Base-by-base conservation (phyloP, 2,797 vertebrate genomes). In the Chromis chromis region DNA sequence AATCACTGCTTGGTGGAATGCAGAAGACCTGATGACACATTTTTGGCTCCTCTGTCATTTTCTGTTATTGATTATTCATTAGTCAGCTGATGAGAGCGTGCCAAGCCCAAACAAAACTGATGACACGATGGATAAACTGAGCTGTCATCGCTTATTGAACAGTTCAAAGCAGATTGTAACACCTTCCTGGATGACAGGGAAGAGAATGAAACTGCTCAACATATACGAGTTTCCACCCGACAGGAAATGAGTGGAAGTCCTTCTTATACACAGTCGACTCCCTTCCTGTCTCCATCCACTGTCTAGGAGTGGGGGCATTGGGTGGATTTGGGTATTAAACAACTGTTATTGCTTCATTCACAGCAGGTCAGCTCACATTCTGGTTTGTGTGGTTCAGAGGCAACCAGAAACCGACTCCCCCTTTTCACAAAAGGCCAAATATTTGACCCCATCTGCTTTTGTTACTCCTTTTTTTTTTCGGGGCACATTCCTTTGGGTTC, bases 231-330 rank as follows among this genome's bases (percentile, higher is more conserved):
- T 83, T 88, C 79, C 82, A 75, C 75, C 82, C 63, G 53, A 58
- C 56, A 81, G 88, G 84, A 91, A 88, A 42, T 86, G 81, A 68
- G 83, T 79, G 78, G 80, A 88, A 79, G 83, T 83, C 79, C 79
- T 87, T 93, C 85, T 82, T 88, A 75, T 58, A 7, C 63, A 50
- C 54, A 46, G 69, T 77, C 27, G 31, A 81, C 90, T 83, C 91
- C 91, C 91, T 90, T 93, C 92, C 92, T 92, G 91, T 91, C 91
- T 84, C 89, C 84, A 69, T 83, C 71, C 63, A 70, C 79, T 71
- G 88, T 91, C 90, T 89, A 16, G 74, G 67, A 33, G 16, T 64
- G 74, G 86, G 88, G 80, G 40, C 77, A 68, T 5, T 12, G 65
- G 40, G 63, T 86, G 79, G 55, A 79, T 79, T 70, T 66, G 68